Conservation (phyloP, 2,113 vertebrate genomes). For the Leucosticte australis region DNA sequence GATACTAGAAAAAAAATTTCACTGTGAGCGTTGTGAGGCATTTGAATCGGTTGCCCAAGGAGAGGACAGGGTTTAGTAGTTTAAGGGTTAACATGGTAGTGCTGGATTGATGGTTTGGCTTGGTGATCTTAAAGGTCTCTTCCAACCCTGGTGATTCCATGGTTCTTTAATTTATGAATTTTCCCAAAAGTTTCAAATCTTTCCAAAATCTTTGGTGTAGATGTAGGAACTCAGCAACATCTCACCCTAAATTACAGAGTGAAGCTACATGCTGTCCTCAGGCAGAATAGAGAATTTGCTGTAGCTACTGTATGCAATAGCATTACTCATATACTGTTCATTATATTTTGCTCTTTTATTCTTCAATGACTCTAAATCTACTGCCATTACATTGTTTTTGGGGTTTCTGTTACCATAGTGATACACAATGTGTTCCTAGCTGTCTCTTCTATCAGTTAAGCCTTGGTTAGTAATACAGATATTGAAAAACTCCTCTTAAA, state of each 20-base stretch:
- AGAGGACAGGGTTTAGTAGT: background rate
- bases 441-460: background rate
- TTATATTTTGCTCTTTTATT: background rate
- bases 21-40: rapidly evolving
- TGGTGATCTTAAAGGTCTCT: background rate
- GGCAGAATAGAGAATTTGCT: background rate
- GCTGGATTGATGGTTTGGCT: no score
- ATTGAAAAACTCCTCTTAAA: background rate
- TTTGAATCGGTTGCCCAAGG: background rate
- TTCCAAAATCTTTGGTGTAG: background rate
- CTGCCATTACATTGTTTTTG: background rate
- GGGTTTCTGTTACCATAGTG: background rate
- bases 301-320: no score
- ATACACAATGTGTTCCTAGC: background rate
- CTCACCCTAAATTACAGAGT: background rate
- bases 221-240: background rate
- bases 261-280: background rate
- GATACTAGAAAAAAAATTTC: background rate
- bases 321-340: background rate
- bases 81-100: background rate
- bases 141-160: background rate
- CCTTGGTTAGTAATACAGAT: background rate
- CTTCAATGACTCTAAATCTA: background rate
- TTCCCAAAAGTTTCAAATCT: background rate
- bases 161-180: background rate